Base-by-base conservation (phyloP, 2,113 vertebrate genomes). In the Aepyceros melampus region DNA sequence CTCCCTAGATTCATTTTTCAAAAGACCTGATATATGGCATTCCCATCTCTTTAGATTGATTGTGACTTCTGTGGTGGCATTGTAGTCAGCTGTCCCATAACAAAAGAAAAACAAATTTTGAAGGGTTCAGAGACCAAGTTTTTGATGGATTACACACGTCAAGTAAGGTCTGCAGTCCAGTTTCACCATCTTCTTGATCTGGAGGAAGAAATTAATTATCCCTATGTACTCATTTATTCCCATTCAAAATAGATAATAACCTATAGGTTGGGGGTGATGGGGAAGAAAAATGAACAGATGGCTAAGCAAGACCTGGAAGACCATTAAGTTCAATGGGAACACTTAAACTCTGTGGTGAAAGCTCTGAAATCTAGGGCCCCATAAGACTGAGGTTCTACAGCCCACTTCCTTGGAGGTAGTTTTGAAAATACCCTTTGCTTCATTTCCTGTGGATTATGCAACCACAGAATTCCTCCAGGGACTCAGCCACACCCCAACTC, bases 361-460 rank as follows among this genome's bases (percentile, higher is more conserved):
- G 16, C 5, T 92, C 16, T 5, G 31, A 84, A 67, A 79, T 95
- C 67, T n/a, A 94, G 58, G 93, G 19, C n/a, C 10, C 21, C 29
- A 6, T 53, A 87, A 85, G 67, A 81, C 47, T 78, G 56, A 82
- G 67, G 58, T 11, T 90, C 79, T 67, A 60, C 64, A 74, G 36
- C 60, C 21, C 21, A 67, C 91, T 94, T 96, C 86, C 83, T 94
- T 89, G 93, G 95, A 95, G 83, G 93, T 87, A 89, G 62, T 83
- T 98, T 91, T 94, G 86, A 95, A 97, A 95, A 95, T 79, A 94
- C 7, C 36, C 87, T 92, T 97, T 94, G 62, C 96, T 97, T 97
- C 67, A 96, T 62, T 97, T 91, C 95, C 92, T 97, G 82, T 92
- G 92, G 89, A 95, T 88, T 97, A 55, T 60, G 45, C 31, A 97